Conservation (phyloP, 2,888 invertebrate genomes). For the Rhaphigaster nebulosa region DNA sequence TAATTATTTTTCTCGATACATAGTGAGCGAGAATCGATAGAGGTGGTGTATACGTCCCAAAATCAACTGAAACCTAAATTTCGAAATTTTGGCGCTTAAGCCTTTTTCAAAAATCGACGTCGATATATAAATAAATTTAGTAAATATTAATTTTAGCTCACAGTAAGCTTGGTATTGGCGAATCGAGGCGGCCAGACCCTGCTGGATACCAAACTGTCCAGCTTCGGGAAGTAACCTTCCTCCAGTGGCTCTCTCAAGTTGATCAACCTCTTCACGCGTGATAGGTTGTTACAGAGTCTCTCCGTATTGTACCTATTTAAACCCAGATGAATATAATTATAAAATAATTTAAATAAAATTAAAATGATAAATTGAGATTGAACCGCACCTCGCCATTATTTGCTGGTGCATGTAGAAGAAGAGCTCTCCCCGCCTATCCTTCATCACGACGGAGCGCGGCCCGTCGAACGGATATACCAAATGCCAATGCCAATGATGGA, state of each 20-base stretch:
- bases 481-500: slow-evolving; percentile 95
- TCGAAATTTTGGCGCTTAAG: too few relatives aligned
- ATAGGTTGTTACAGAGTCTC: slow-evolving; percentile 79
- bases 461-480: slow-evolving; percentile 84
- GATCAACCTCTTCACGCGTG: slow-evolving; percentile 75
- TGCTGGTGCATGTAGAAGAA: slow-evolving; percentile 87
- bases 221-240: slow-evolving; percentile 87
- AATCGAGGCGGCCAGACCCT: slow-evolving; percentile 80
- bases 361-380: neutral
- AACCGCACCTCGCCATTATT: slow-evolving; percentile 74
- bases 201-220: slow-evolving; percentile 83
- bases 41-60: too few relatives aligned
- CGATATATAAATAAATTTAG: too few relatives aligned
- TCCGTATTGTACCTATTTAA: slow-evolving; percentile 79
- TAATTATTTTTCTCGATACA: too few relatives aligned
- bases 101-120: too few relatives aligned
- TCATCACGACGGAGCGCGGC: slow-evolving; percentile 77
- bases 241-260: slow-evolving; percentile 79
- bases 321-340: slow-evolving; percentile 37
- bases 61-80: too few relatives aligned
- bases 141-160: slow-evolving; percentile 55
- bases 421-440: slow-evolving; percentile 83
- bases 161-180: slow-evolving; percentile 65
- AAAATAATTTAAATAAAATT: neutral
- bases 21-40: too few relatives aligned